These are phyloP conservation scores for Leucosticte australis DNA, from an alignment of 2,113 vertebrate species.

Conservation along the genomic window DNA sequence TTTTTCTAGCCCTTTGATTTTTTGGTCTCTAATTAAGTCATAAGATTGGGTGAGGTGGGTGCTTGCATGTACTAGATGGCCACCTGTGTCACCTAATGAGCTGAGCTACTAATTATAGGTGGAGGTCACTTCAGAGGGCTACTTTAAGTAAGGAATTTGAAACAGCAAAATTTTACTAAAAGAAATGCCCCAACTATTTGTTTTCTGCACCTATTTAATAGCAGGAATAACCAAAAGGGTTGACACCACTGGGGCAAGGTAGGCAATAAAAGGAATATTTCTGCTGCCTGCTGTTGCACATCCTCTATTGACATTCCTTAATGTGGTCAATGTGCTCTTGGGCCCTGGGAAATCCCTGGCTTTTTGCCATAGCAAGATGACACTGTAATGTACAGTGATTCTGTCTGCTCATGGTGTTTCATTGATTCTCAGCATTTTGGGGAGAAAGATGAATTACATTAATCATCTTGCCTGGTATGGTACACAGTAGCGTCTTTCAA, in stretches of 20 bases:
- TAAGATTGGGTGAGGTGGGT: conserved; percentile 2
- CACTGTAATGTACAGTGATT: neutral
- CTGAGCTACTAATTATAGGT: conserved; percentile 57
- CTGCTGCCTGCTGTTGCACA: neutral
- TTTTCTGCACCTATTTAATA: neutral
- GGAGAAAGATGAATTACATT: neutral
- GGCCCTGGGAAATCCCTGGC: neutral
- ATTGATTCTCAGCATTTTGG: neutral
- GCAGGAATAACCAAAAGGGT: neutral
- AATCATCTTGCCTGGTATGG: neutral
- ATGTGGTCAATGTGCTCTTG: neutral
- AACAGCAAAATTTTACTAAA: conserved; percentile 21
- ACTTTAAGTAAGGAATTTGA: conserved; percentile 42
- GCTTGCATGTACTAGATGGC: neutral
- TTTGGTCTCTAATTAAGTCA: conserved; percentile 63
- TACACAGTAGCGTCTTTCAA: neutral
- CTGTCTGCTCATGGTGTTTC: neutral
- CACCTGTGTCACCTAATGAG: conserved; percentile 53
- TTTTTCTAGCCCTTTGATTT: conserved; percentile 53
- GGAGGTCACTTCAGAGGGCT: conserved; percentile 21
- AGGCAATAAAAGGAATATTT: neutral
- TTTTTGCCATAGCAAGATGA: neutral
- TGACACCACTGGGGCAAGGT: neutral
- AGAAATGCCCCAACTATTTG: neutral
- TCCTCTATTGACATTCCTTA: neutral